Base-by-base conservation (phyloP, 2,888 invertebrate genomes). In the Tuberolachnus salignus region DNA sequence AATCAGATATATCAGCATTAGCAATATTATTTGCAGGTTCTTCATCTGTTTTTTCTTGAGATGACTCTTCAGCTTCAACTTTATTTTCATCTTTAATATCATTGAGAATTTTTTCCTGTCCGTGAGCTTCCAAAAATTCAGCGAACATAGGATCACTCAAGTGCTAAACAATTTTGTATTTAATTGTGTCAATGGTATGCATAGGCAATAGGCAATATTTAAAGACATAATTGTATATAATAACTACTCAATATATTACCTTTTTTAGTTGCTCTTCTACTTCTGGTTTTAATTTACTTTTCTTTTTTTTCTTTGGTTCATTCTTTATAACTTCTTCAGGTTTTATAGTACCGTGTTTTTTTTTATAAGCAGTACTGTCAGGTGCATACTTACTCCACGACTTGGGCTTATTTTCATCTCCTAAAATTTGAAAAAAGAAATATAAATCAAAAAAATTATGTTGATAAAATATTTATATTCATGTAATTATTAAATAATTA, bases 341-440 rank as follows among this genome's bases (percentile, higher is more conserved):
- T 57, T 81, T 81, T 14, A 82, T 82, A 83, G 87, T 84, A 82
- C 86, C 85, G 83, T 88, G 87, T 34, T 87, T 83, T 82, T 88
- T 89, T 83, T 89, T 89, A 83, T 88, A 90, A 8, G 89, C 89
- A 80, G 90, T 89, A 85, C 92, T 94, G 81, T 94, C 94, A 53
- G 89, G 85, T 0, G 95, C 90, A 87, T 97, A 92, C 87, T 95
- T 96, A 85, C 96, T 97, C 96, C 97, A 97, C 0, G 97, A 90
- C 86, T 93, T 90, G 1, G 95, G 94, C 85, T 97, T 97, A 72
- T 88, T 88, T 59, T 89, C 84, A 84, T 90, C 90, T 55, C 89
- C 89, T 87, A 80, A 19, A 80, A n/a, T n/a, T n/a, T n/a, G n/a
- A n/a, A n/a, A n/a, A n/a, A n/a, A n/a, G n/a, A n/a, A 81, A 73